Evolutionary conservation across 2,113 vertebrate species (phyloP).

Genomic region (Centropus bengalensis): DNA sequence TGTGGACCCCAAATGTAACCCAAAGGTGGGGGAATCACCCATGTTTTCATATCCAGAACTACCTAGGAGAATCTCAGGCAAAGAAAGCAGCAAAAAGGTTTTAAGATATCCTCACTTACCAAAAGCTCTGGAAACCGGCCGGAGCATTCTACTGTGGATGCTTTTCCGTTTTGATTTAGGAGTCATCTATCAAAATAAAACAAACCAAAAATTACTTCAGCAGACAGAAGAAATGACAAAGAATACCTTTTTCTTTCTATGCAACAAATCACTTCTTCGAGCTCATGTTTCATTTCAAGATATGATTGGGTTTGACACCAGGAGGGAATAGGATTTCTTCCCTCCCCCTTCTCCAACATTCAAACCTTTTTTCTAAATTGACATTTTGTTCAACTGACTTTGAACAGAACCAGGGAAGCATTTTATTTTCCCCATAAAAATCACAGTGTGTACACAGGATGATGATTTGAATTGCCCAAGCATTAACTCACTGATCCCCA

Average conservation of each 20-base stretch:
- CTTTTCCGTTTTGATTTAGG: conserved; percentile 98
- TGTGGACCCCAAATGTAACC: not conserved
- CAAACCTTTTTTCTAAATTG: not conserved
- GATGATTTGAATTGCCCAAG: not conserved
- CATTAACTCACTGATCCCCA: not conserved
- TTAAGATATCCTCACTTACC: conserved; percentile 77
- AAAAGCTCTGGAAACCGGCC: conserved; percentile 95
- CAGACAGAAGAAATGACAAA: not conserved
- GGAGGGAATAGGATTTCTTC: not conserved
- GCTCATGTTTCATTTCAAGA: not conserved
- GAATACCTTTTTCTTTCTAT: not conserved
- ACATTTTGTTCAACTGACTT: not conserved
- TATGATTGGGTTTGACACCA: not conserved
- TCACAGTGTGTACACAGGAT: not conserved
- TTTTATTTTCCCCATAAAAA: not conserved
- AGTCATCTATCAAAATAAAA: conserved; percentile 87
- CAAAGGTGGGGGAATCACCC: not conserved
- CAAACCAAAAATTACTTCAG: not conserved
- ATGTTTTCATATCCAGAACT: not conserved
- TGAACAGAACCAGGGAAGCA: not conserved
- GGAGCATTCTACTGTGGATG: conserved; percentile 96
- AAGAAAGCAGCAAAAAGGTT: not conserved
- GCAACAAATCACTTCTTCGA: not conserved
- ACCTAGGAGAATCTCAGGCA: not conserved
- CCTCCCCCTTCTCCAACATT: not conserved